Evolutionary conservation across 23 tunicate species (phyloP), one percentile per base, ranked within the genome.

Genomic region (Aplidium turbinatum): DNA sequence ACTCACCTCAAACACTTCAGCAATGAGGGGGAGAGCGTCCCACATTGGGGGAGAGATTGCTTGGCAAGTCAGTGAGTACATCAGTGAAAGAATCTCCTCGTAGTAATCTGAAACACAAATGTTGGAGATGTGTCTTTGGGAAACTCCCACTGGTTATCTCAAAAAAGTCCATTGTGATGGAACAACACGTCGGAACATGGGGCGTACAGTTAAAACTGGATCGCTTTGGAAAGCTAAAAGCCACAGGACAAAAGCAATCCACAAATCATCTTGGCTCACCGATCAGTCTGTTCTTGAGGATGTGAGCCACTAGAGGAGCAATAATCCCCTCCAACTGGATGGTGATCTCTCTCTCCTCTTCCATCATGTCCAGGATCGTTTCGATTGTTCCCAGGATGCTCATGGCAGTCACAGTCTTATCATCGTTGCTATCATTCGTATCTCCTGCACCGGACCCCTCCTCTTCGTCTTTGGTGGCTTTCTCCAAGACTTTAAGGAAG

Each of bases 51-150:
- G 87, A 25, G 99, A 95, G 11, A 95, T 80, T 11, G 90, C 92
- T 68, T 88, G 91, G 73, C 99, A 95, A n/a, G 99, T 95, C 46
- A 95, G 67, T 26, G 99, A 95, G 39, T 83, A 84, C 84, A 88
- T 83, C 23, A 95, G 71, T 0, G 96, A 88, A 38, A 88, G 79
- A 1, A 95, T 80, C 47, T 95, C 99, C 45, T 95, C 99, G 42
- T 95, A 95, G 40, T 82, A 95, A 68, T 95, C 93, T 86, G 68
- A 13, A 35, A 42, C n/a, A n/a, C n/a, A n/a, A n/a, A n/a, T n/a
- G n/a, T n/a, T n/a, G n/a, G n/a, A n/a, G n/a, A n/a, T n/a, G n/a
- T n/a, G n/a, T n/a, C n/a, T n/a, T n/a, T n/a, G n/a, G n/a, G n/a
- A n/a, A n/a, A n/a, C n/a, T n/a, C n/a, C n/a, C n/a, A n/a, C n/a